A percentile compares a stretch with the other conserved stretches of the same genome.
Conservation (phyloP, 2,888 invertebrate species). For the Monopis laevigella region DNA sequence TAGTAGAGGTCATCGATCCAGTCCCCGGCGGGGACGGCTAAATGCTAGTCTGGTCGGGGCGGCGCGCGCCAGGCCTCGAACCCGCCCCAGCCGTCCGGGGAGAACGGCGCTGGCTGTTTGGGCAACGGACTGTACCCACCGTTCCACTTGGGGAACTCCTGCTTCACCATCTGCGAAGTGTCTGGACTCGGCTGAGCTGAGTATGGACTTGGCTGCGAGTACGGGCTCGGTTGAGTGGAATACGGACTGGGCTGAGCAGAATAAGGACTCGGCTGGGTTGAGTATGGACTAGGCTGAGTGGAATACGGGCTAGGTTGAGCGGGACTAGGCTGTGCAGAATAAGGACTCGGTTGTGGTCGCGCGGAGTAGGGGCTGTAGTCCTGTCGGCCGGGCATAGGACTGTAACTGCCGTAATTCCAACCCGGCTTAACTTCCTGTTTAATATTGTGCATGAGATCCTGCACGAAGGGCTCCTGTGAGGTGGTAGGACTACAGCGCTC, state of each 20-base stretch:
- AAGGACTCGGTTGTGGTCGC: constrained; percentile 56
- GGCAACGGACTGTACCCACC: constrained; percentile 59
- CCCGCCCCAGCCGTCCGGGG: constrained; percentile 54
- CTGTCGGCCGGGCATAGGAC: constrained; percentile 57
- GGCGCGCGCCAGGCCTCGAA: too few species aligned
- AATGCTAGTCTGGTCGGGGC: constrained; percentile 15
- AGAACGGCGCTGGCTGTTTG: constrained; percentile 55
- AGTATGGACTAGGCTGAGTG: constrained; percentile 51
- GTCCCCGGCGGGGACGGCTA: too few species aligned
- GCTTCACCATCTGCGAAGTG: constrained; percentile 55
- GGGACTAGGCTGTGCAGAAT: constrained; percentile 54
- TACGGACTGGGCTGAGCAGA: constrained; percentile 54
- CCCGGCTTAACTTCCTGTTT: constrained; percentile 52
- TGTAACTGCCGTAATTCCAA: constrained; percentile 55
- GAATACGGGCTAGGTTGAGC: constrained; percentile 54
- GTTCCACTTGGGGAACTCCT: constrained; percentile 42
- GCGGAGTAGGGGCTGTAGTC: too few species aligned
- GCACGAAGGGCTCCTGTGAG: constrained; percentile 52
- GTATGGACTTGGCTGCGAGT: constrained; percentile 58
- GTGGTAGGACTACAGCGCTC: constrained; percentile 61
- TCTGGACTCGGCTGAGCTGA: constrained; percentile 59
- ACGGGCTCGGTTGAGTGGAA: constrained; percentile 54
- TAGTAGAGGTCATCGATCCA: too few species aligned
- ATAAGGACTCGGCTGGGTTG: constrained; percentile 49
- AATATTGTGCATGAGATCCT: constrained; percentile 35